These are phyloP conservation scores for Papilio elwesi DNA, from an alignment of 2,888 invertebrate species.

Conservation along the genomic window DNA sequence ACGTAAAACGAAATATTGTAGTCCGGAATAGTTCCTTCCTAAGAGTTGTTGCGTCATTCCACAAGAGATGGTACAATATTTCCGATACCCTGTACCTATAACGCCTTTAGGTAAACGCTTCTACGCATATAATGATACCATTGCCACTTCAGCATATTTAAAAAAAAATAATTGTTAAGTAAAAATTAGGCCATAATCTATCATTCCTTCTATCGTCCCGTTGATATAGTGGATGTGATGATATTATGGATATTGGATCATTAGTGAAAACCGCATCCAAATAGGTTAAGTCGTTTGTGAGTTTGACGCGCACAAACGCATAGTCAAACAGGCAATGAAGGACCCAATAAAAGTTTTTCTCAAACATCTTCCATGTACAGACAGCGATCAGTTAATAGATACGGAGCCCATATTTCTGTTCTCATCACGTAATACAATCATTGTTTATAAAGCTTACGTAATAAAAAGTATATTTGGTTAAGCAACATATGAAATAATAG, in stretches of 20 bases:
- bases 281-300: no score
- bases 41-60: conserved; percentile 65
- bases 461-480: conserved; percentile 48
- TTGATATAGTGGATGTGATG: no score
- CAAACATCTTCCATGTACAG: no score
- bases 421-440: conserved; percentile 30
- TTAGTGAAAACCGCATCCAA: no score
- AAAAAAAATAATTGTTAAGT: neutral
- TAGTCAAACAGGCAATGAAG: no score
- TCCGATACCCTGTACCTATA: conserved; percentile 26
- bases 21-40: conserved; percentile 68
- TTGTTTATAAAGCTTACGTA: conserved; percentile 38
- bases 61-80: conserved; percentile 43
- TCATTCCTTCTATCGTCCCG: no score
- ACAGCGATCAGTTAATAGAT: no score
- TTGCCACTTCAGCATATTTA: neutral
- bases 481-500: conserved; percentile 52
- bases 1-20: conserved; percentile 80
- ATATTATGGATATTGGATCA: no score
- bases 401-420: conserved; percentile 11
- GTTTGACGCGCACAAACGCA: no score
- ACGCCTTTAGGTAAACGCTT: conserved; percentile 41
- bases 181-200: no score
- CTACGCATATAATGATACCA: conserved; percentile 3
- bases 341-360: no score